Evolutionary conservation across 2,113 vertebrate genomes (phyloP).

Genomic region (Gavialis gangeticus): DNA sequence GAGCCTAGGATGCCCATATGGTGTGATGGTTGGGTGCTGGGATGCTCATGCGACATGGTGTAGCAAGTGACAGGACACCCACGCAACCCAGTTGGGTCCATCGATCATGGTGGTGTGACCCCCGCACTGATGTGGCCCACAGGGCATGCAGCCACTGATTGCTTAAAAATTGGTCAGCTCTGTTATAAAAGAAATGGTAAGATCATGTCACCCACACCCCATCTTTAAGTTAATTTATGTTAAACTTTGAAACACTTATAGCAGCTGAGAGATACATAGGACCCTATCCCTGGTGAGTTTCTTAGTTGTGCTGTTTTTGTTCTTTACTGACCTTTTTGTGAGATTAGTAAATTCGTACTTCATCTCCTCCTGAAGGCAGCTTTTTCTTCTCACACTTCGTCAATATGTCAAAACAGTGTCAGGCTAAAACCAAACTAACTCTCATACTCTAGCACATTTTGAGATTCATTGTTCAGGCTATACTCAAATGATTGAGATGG

Average conservation of each 20-base stretch:
- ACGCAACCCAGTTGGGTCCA: too few relatives aligned
- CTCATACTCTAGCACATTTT: not conserved
- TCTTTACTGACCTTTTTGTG: not conserved
- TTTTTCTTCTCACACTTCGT: not conserved
- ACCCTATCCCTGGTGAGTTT: not conserved
- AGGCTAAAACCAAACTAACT: not conserved
- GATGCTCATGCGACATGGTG: too few relatives aligned
- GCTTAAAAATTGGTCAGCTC: too few relatives aligned
- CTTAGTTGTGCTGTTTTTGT: not conserved
- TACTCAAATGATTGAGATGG: not conserved
- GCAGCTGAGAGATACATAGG: not conserved
- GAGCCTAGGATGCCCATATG: too few relatives aligned
- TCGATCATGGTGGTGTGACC: too few relatives aligned
- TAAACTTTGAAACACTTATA: not conserved
- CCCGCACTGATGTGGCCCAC: too few relatives aligned
- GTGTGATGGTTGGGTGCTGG: too few relatives aligned
- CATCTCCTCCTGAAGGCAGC: not conserved
- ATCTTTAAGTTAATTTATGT: not conserved
- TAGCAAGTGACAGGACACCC: too few relatives aligned
- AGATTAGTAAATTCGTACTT: not conserved
- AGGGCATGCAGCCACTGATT: too few relatives aligned
- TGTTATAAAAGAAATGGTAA: too few relatives aligned
- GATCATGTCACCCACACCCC: not conserved
- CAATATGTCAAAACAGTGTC: not conserved
- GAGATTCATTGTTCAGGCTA: not conserved